These are phyloP conservation scores for Sebastes diploproa DNA, from an alignment of 2,797 vertebrate genomes.

Conservation along the genomic window DNA sequence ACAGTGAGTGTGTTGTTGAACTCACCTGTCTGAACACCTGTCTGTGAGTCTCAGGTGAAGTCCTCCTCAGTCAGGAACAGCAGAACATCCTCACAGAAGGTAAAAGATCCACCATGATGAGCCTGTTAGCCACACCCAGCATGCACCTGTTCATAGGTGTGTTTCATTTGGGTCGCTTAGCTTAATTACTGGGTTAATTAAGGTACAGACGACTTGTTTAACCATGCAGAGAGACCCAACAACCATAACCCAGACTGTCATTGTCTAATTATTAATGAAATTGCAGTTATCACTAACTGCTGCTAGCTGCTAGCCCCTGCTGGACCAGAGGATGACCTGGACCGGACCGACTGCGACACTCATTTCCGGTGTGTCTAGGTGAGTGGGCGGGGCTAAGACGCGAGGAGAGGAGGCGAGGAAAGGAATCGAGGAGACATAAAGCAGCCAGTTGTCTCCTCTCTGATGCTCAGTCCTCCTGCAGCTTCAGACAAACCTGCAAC, in stretches of 20 bases:
- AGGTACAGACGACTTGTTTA: background rate
- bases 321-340: too few relatives aligned
- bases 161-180: background rate
- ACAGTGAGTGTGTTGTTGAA: background rate
- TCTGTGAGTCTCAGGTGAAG: background rate
- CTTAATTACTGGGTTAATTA: background rate
- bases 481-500: background rate
- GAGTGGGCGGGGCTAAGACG: background rate
- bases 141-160: background rate
- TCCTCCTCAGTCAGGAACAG: background rate
- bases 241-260: too few relatives aligned
- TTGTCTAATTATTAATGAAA: too few relatives aligned
- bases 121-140: background rate
- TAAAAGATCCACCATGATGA: background rate
- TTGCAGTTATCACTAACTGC: rapidly evolving
- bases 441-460: background rate
- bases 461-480: background rate
- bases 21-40: background rate
- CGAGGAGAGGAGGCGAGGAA: background rate
- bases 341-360: background rate
- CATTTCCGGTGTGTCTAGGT: too few relatives aligned
- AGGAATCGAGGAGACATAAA: background rate
- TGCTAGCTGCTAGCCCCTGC: rapidly evolving
- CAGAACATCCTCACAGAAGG: background rate
- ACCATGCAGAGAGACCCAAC: background rate